Percentiles rank a stretch among this genome's conserved stretches.
These are phyloP conservation scores for Sylvicola cinctus DNA, from an alignment of 2,888 invertebrate species.

Conservation along the genomic window DNA sequence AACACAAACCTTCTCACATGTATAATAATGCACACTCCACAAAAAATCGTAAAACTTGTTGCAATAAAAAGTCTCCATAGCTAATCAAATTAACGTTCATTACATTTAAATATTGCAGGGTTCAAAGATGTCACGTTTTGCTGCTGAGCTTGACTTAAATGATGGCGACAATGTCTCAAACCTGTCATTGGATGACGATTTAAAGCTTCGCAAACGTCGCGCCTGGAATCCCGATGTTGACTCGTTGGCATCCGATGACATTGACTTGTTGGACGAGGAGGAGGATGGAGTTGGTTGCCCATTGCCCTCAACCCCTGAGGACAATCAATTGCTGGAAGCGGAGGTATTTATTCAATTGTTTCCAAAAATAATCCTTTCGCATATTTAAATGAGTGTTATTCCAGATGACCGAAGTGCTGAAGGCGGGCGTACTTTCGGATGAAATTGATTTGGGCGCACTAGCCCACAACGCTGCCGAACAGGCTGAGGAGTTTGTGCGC, in stretches of 20 bases:
- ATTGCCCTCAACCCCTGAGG: slow-evolving; percentile 68
- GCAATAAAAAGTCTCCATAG: too few species aligned
- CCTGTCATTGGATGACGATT: too few species aligned
- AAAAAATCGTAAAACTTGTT: too few species aligned
- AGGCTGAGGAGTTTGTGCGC: slow-evolving; percentile 85
- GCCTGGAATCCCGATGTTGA: slow-evolving; percentile 19
- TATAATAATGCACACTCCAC: too few species aligned
- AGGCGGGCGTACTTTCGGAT: slow-evolving; percentile 66
- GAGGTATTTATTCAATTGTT: too few species aligned
- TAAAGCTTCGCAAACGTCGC: slow-evolving; percentile 15
- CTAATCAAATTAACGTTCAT: too few species aligned
- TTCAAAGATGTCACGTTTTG: too few species aligned
- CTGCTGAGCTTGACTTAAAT: too few species aligned
- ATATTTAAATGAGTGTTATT: slow-evolving; percentile 4
- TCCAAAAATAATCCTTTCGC: too few species aligned
- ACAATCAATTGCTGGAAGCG: slow-evolving; percentile 60
- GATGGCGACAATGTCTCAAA: too few species aligned
- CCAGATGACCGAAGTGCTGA: slow-evolving; percentile 64
- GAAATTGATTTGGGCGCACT: slow-evolving; percentile 66
- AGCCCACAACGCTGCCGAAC: slow-evolving; percentile 77
- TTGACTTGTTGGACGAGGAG: slow-evolving; percentile 18
- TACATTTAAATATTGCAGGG: too few species aligned
- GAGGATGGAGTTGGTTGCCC: slow-evolving; percentile 47
- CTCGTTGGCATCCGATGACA: slow-evolving; percentile 15
- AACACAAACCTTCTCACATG: too few species aligned